Conservation (phyloP, 2,113 vertebrate species). For the Thalassarche chlororhynchos region DNA sequence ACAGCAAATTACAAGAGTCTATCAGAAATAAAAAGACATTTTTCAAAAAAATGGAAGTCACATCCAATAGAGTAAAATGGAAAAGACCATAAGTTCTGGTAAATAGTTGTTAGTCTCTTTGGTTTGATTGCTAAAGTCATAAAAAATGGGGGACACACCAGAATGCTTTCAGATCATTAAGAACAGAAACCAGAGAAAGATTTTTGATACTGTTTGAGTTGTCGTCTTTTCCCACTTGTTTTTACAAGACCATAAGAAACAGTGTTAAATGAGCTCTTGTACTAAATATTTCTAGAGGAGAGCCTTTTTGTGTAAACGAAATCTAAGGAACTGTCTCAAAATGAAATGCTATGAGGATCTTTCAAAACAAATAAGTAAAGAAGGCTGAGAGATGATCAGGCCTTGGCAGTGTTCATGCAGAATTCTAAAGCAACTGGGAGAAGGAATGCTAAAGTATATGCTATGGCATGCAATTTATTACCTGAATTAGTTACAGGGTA, state of each 20-base stretch:
- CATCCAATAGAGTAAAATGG: background rate
- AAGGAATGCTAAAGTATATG: background rate
- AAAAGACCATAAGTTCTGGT: rapidly evolving
- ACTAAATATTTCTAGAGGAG: background rate
- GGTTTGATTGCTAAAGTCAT: background rate
- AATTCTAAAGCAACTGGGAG: background rate
- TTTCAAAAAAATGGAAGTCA: background rate
- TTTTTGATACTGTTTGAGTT: background rate
- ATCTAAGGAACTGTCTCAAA: background rate
- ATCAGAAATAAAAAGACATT: background rate
- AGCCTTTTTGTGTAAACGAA: background rate
- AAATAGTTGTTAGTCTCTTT: background rate
- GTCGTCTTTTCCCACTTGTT: no score
- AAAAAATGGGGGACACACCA: background rate
- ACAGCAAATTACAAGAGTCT: background rate
- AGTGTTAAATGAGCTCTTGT: background rate
- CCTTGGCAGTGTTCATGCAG: background rate
- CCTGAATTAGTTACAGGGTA: background rate
- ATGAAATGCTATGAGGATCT: background rate
- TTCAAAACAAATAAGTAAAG: background rate
- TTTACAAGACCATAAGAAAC: background rate
- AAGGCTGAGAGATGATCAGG: background rate
- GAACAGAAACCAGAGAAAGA: background rate
- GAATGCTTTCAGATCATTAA: background rate
- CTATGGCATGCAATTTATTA: background rate